Evolutionary conservation across 2,888 invertebrate genomes (phyloP).

Genomic region (Machimus atricapillus): DNA sequence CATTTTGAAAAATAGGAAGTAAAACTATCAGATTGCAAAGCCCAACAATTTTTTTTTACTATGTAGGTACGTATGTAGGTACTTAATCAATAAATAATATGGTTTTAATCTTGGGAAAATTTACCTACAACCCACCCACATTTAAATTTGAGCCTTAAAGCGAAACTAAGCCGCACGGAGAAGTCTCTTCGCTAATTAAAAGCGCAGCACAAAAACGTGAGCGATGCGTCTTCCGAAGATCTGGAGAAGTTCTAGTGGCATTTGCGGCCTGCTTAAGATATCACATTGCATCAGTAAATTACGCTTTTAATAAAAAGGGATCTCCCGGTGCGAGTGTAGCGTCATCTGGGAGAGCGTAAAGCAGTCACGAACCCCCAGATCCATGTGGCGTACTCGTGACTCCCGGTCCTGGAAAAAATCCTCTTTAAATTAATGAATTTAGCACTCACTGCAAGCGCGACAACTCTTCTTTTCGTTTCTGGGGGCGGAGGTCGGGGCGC

Average conservation of each 20-base stretch:
- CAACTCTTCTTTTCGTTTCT: slow-evolving; percentile 15
- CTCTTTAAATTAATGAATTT: slow-evolving; percentile 43
- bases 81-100: too few species aligned
- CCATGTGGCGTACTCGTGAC: slow-evolving; percentile 33
- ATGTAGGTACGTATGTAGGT: too few species aligned
- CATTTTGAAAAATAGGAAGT: too few species aligned
- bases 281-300: slow-evolving; percentile 36
- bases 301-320: slow-evolving; percentile 36
- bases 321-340: neutral
- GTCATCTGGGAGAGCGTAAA: slow-evolving; percentile 1
- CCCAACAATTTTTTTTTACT: too few species aligned
- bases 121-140: neutral
- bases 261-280: neutral
- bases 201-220: neutral
- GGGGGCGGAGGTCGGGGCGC: neutral
- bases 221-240: neutral
- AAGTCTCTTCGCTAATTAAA: neutral
- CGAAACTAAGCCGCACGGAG: neutral
- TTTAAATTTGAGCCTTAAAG: neutral
- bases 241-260: neutral
- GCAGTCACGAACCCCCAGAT: slow-evolving; percentile 30
- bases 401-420: neutral
- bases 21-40: too few species aligned
- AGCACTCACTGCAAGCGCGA: slow-evolving; percentile 15
- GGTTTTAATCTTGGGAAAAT: neutral